These are phyloP conservation scores for Gambusia holbrooki DNA, from an alignment of 2,113 vertebrate species.

Conservation along the genomic window DNA sequence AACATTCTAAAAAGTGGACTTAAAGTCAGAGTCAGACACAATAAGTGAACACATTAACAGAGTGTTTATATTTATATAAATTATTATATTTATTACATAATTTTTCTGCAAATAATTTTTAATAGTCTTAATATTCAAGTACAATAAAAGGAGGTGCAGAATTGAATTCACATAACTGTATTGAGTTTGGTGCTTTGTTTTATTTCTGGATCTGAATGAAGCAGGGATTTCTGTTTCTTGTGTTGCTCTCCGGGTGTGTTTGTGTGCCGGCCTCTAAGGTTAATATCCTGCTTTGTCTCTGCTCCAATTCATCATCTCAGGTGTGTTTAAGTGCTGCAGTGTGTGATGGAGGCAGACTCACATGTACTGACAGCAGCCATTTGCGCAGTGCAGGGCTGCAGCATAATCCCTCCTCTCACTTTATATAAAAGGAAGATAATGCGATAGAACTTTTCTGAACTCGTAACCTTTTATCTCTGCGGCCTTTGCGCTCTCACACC, in stretches of 20 bases:
- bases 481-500: conserved; percentile 42
- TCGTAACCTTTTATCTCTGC: conserved; percentile 50
- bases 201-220: not conserved
- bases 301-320: conserved; percentile 69
- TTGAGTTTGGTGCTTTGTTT: not conserved
- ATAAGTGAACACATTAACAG: no score
- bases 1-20: no score
- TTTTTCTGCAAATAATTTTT: no score
- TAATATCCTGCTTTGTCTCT: conserved; percentile 72
- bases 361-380: conserved; percentile 38
- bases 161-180: not conserved
- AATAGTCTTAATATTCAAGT: no score
- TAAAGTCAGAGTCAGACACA: no score
- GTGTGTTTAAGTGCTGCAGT: conserved; percentile 33
- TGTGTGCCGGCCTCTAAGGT: conserved; percentile 27
- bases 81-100: no score
- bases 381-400: conserved; percentile 23
- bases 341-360: conserved; percentile 50
- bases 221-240: conserved; percentile 3
- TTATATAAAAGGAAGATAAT: conserved; percentile 61
- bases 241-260: conserved; percentile 31
- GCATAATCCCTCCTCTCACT: conserved; percentile 48
- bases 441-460: conserved; percentile 56
- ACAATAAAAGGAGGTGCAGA: not conserved
- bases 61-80: no score